Evolutionary conservation across 1,140 invertebrate species (phyloP).

Genomic region (Acyrthosiphon pisum): DNA sequence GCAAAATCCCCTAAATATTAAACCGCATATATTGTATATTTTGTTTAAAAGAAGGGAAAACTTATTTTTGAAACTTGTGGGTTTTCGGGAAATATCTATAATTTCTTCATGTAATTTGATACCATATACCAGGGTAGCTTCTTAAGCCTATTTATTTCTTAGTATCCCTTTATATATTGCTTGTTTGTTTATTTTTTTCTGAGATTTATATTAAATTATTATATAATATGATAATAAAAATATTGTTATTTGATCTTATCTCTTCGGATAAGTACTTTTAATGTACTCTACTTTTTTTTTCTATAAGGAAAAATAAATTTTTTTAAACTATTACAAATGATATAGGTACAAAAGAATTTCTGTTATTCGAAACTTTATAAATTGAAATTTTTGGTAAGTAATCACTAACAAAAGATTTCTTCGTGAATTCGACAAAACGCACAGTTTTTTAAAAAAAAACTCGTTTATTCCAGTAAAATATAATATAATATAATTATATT

Average conservation of each 20-base stretch:
- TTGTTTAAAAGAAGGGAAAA: slow-evolving; percentile 10
- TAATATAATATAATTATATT: no score
- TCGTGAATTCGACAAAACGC: background rate
- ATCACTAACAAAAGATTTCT: background rate
- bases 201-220: slow-evolving; percentile 27
- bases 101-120: slow-evolving; percentile 22
- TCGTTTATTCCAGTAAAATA: no score
- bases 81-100: slow-evolving; percentile 16
- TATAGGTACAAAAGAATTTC: background rate
- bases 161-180: slow-evolving; percentile 6
- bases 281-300: background rate
- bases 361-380: background rate
- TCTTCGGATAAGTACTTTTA: background rate
- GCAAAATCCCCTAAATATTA: background rate
- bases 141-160: slow-evolving; percentile 28
- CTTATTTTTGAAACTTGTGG: slow-evolving; percentile 23
- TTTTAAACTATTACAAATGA: background rate
- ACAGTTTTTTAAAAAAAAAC: no score
- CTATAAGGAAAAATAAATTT: background rate
- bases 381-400: background rate
- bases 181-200: background rate
- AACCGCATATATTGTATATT: background rate
- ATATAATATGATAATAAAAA: background rate
- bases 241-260: slow-evolving; percentile 5
- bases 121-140: background rate